phyloP scores from a whole-genome alignment of 2,888 invertebrate genomes.

The Melieria crassipennis region DNA sequence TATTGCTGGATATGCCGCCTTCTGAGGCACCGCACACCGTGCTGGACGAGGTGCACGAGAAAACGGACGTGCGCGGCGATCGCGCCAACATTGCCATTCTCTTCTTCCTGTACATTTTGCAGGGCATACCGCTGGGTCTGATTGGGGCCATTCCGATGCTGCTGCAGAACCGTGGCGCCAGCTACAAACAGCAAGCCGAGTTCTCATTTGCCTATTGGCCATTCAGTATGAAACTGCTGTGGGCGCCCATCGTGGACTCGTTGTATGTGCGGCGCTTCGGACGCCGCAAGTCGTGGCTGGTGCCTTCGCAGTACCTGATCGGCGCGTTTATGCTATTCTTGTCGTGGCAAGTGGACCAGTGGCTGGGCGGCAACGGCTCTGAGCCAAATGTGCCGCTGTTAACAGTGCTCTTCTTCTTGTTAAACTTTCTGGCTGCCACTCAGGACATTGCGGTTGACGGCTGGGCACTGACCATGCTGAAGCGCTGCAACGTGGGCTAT shows the following conservation, averaged over 20 bases:
- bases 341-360: constrained; percentile 78
- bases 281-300: constrained; percentile 93
- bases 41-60: constrained; percentile 48
- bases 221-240: constrained; percentile 89
- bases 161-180: constrained; percentile 89
- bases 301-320: constrained; percentile 92
- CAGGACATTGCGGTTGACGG: constrained; percentile 99
- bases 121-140: constrained; percentile 95
- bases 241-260: constrained; percentile 99
- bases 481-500: constrained; percentile 96
- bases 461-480: constrained; percentile 99
- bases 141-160: constrained; percentile 96
- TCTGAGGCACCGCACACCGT: constrained; percentile 24
- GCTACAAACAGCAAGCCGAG: constrained; percentile 94
- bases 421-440: constrained; percentile 97
- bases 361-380: constrained; percentile 73
- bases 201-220: constrained; percentile 96
- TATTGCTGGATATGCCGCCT: constrained; percentile 15
- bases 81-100: constrained; percentile 84
- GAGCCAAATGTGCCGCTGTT: constrained; percentile 80
- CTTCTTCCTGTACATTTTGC: constrained; percentile 91
- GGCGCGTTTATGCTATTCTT: constrained; percentile 90
- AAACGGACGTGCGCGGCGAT: constrained; percentile 75
- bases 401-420: constrained; percentile 85
- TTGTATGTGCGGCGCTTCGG: constrained; percentile 86